Evolutionary conservation across 2,888 invertebrate species (phyloP), one percentile per base, ranked within the genome.

Genomic region (Dryobota labecula): DNA sequence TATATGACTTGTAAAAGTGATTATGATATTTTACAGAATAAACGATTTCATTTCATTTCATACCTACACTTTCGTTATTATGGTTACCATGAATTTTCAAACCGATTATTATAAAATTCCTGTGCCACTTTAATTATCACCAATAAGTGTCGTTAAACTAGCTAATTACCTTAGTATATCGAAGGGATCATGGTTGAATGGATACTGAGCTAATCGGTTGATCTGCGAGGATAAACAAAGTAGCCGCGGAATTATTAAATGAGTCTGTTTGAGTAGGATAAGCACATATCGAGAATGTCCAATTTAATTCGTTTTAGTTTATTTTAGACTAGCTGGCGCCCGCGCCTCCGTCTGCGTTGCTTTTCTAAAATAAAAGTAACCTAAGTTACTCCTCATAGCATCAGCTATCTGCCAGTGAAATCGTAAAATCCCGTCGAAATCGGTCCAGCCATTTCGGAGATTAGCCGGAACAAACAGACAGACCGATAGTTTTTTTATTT

Each of bases 101-200:
- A 47, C 24, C 45, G 36, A 60, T 65, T 65, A 47, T 58, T 24
- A 47, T 47, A 47, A 51, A 43, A 75, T 75, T 47, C 33, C 15
- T 45, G 30, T 24, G 47, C 15, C 24, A 70, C 49, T 60, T 60
- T 47, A 54, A 77, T 49, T 65, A 47, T 56, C 36, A 43, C 36
- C 36, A n/a, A 43, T 47, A 47, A 2, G 24, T 60, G 30, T 70
- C 33, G 20, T 51, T 57, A 30, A 57, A 43, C 18, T 51, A 41
- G 11, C 30, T 38, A 27, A n/a, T 2, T 47, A 2, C 6, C 33
- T 33, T 0, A 33, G 33, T 47, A 47, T 68, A 41, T 33, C 47
- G 9, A 24, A 20, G 54, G 54, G 20, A 68, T 27, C 51, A 33
- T 43, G 27, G 45, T 63, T 66, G 27, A 27, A 45, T 45, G 49